Evolutionary conservation across 2,888 invertebrate genomes (phyloP), one percentile per base, ranked within the genome.

Genomic region (Amiota minor): DNA sequence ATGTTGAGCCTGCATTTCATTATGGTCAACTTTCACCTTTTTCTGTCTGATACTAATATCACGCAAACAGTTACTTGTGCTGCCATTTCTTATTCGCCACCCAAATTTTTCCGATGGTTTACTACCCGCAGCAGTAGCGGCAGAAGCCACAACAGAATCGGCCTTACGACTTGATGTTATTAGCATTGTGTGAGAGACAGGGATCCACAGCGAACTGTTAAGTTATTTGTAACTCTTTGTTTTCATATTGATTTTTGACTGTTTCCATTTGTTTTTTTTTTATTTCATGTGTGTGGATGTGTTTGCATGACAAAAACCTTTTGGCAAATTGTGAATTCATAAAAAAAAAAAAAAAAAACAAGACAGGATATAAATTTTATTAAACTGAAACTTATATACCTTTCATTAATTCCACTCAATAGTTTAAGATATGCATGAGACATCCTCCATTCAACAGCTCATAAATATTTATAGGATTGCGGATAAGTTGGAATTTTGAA

Each of bases 161-260:
- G 20, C 18, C 23, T 53, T 68, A 35, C 14, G 67, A 65, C n/a
- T 64, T n/a, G 35, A 6, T 35, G 23, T 16, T 4, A n/a, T 56
- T 67, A 50, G 20, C 67, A 67, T 50, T 67, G 53, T 20, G 65
- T 35, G 62, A 62, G 59, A 61, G 45, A 50, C 65, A 77, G 77
- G 75, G 75, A 83, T 82, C 77, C 81, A 81, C 79, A 83, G 83
- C 83, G 85, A 83, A 83, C 85, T 83, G 84, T 83, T 85, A 85
- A 83, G 78, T 85, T 83, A 83, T 85, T 83, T 83, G 85, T 83
- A 81, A 77, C 78, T 81, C 76, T 76, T 47, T 65, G n/a, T 65
- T 65, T 64, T 64, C 20, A 20, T 11, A 20, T 59, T 59, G 59
- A 59, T 59, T 81, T 75, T 79, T 77, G 75, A 71, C 73, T 79